Evolutionary conservation across 2,888 invertebrate species (phyloP), one percentile per base, ranked within the genome.

Genomic region (Morpho deidamia): DNA sequence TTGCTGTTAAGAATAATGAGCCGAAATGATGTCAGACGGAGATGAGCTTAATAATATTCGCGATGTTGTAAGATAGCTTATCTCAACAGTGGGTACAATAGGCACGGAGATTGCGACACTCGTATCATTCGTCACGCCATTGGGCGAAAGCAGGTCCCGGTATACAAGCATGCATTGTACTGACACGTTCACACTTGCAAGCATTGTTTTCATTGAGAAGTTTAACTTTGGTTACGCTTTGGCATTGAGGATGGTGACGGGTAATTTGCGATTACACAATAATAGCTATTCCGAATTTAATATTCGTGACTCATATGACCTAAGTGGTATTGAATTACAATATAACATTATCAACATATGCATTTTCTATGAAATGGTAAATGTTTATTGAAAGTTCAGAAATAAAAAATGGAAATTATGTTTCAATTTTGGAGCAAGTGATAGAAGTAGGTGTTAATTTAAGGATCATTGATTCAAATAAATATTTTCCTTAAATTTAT

Each of bases 21-120:
- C 71, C 65, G 59, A 68, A 63, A 78, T 83, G 79, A 82, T 76
- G 80, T 80, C 81, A 81, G 74, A 74, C 46, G 34, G 70, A 71
- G 74, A 83, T 72, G 78, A 83, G 76, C 76, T 85, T 85, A 85
- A 86, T 88, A 81, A 85, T 86, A 88, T 85, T 81, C 83, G 74
- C 65, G 67, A 74, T 87, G 80, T 81, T 76, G 86, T 70, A 88
- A 88, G 82, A 74, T 78, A 78, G 83, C 81, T 80, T 81, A 57
- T 58, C 58, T 58, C 42, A 47, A 83, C 74, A 78, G 78, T 78
- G 73, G 80, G 80, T 84, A 88, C 88, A 88, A 89, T 87, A 78
- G 83, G 76, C 71, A 71, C 72, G 67, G 9, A 70, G 77, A 76
- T 68, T 86, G 83, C 78, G 79, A 85, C 82, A 86, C 80, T 76